These are phyloP conservation scores for Pachyrhynchus sulphureomaculatus DNA, from an alignment of 1,140 invertebrate genomes.

Conservation along the genomic window DNA sequence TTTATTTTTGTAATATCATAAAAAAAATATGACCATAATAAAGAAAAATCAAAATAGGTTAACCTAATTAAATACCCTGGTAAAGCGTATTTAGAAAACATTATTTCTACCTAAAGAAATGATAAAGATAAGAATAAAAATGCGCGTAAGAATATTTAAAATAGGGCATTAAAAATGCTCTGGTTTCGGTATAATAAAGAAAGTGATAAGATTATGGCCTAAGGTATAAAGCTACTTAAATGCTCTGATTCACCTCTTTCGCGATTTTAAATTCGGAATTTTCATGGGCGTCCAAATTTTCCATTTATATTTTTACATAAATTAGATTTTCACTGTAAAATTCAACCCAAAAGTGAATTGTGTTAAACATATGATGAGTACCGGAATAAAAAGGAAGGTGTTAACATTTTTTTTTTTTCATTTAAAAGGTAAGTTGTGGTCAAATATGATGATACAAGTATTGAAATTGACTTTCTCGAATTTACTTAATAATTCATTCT, in stretches of 20 bases:
- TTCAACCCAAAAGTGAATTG: too few relatives aligned
- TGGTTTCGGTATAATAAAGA: conserved; percentile 26
- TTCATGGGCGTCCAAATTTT: conserved; percentile 4
- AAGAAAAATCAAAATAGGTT: too few relatives aligned
- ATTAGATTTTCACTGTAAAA: neutral
- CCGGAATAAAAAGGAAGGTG: too few relatives aligned
- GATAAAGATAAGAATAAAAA: conserved; percentile 4
- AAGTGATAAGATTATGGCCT: conserved; percentile 29
- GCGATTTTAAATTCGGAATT: conserved; percentile 19
- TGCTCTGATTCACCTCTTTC: conserved; percentile 21
- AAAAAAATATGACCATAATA: too few relatives aligned
- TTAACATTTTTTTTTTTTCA: too few relatives aligned
- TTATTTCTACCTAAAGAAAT: neutral
- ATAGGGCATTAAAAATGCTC: conserved; percentile 24
- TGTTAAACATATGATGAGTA: too few relatives aligned
- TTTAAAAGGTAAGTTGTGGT: too few relatives aligned
- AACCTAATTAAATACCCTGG: too few relatives aligned
- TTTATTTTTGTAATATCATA: too few relatives aligned
- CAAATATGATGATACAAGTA: too few relatives aligned
- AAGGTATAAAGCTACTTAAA: conserved; percentile 27
- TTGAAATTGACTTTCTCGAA: too few relatives aligned
- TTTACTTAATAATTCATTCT: too few relatives aligned
- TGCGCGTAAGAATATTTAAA: conserved; percentile 15
- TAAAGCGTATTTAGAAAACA: neutral
- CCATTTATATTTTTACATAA: neutral